Base-by-base conservation (phyloP, 2,888 invertebrate genomes). In the Tachina grossa region DNA sequence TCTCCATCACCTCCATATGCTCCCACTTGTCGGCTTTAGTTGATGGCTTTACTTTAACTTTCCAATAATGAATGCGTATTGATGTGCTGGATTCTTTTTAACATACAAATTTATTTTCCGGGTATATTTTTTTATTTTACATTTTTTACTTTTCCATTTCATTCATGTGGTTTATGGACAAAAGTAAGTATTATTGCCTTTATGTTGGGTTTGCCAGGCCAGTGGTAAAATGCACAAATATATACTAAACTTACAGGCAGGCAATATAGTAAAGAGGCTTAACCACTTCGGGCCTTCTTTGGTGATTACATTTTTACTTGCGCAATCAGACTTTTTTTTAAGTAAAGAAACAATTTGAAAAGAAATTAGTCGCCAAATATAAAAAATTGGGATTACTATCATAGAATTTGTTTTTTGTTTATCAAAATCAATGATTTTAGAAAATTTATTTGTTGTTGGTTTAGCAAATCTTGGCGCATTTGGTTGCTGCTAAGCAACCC, bases 51-150 rank as follows among this genome's bases (percentile, higher is more conserved):
- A 53, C 10, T 63, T 69, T 6, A 69, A 16, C 11, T 69, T 8
- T 31, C 43, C 19, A 53, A 53, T 53, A 71, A 71, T 63, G 53
- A 63, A 71, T 61, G 69, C 45, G 53, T 55, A 47, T 68, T 39
- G 65, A 39, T 66, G 47, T 45, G 16, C 16, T 47, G 43, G 55
- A 65, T 66, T 66, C 39, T 77, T 19, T 10, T 47, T 41, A 57
- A 19, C 41, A 63, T 31, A n/a, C 41, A 66, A 55, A 51, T 68
- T 45, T 51, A 47, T 49, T 59, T 77, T 39, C 49, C 47, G 3
- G 1, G 31, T 39, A 16, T 16, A 8, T 16, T 45, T 11, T 53
- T 22, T 65, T 6, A 9, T 14, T 66, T 55, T 19, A 31, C 31
- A 31, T 53, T 19, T 19, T 10, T 65, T 16, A 8, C 9, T 59